Conservation (phyloP, 1,140 invertebrate genomes). For the Drosophila tani region DNA sequence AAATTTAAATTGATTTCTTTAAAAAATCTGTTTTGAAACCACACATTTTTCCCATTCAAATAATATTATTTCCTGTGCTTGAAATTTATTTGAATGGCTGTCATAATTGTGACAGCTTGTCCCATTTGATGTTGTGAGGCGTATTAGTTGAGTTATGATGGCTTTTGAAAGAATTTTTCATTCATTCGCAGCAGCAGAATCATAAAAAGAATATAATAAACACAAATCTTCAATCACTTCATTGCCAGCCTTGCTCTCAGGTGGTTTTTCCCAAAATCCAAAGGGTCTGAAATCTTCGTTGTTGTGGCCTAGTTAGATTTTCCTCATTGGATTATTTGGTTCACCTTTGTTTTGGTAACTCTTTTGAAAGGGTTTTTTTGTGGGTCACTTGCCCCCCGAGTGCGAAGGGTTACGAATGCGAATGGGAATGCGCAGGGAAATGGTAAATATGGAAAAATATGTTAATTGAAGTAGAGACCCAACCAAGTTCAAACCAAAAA, state of each 20-base stretch:
- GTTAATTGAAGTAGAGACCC: constrained; percentile 53
- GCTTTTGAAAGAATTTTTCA: neutral
- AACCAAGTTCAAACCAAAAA: constrained; percentile 33
- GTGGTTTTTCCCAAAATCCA: constrained; percentile 6
- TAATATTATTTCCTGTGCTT: constrained; percentile 1
- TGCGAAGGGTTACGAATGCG: constrained; percentile 32
- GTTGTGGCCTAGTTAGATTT: constrained; percentile 41
- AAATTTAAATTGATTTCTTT: no score
- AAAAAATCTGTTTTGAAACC: constrained; percentile 4
- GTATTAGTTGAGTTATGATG: constrained; percentile 3
- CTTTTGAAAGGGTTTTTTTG: constrained; percentile 40
- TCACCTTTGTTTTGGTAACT: constrained; percentile 36
- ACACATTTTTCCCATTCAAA: constrained; percentile 1
- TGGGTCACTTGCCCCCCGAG: constrained; percentile 47
- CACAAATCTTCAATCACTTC: constrained; percentile 10
- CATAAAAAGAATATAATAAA: constrained; percentile 8
- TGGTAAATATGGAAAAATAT: constrained; percentile 49
- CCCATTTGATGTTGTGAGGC: constrained; percentile 7
- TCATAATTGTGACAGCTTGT: constrained; percentile 13
- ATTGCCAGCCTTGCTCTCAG: neutral
- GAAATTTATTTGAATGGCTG: constrained; percentile 15
- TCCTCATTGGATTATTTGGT: constrained; percentile 37
- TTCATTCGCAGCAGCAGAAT: neutral
- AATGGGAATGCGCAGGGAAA: constrained; percentile 13
- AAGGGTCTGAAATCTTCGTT: constrained; percentile 35